These are phyloP conservation scores for Patiria pectinifera DNA, from an alignment of 53 echinoderm and acorn worm genomes.

Conservation along the genomic window DNA sequence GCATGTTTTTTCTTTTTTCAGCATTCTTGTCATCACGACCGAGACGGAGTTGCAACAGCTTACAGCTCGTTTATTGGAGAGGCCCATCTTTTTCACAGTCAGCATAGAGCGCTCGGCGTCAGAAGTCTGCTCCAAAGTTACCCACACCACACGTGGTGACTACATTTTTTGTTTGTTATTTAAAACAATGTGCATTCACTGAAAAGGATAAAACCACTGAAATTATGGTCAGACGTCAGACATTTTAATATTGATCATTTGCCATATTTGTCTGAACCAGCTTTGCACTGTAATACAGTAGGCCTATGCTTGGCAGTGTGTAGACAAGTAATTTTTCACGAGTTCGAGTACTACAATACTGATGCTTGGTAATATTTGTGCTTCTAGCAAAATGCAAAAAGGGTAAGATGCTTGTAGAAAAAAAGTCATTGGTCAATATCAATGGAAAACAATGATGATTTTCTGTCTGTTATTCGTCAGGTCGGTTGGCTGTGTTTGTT, in stretches of 20 bases:
- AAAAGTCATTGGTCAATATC: not conserved
- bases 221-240: no score
- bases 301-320: no score
- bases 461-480: slow-evolving; percentile 9
- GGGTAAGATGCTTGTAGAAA: no score
- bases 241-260: no score
- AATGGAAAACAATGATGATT: not conserved
- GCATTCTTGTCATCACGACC: slow-evolving; percentile 75
- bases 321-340: no score
- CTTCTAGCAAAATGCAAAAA: no score
- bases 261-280: no score
- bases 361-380: no score
- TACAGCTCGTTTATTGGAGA: slow-evolving; percentile 66
- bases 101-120: slow-evolving; percentile 60
- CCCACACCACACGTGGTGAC: slow-evolving; percentile 72
- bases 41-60: slow-evolving; percentile 70
- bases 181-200: no score
- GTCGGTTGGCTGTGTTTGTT: slow-evolving; percentile 83
- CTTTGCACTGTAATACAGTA: no score
- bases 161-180: not conserved
- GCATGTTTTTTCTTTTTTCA: not conserved
- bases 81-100: slow-evolving; percentile 83
- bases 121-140: slow-evolving; percentile 9
- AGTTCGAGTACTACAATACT: no score
- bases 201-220: no score